phyloP scores from a whole-genome alignment of 2,888 invertebrate species.

The Philonicus albiceps region DNA sequence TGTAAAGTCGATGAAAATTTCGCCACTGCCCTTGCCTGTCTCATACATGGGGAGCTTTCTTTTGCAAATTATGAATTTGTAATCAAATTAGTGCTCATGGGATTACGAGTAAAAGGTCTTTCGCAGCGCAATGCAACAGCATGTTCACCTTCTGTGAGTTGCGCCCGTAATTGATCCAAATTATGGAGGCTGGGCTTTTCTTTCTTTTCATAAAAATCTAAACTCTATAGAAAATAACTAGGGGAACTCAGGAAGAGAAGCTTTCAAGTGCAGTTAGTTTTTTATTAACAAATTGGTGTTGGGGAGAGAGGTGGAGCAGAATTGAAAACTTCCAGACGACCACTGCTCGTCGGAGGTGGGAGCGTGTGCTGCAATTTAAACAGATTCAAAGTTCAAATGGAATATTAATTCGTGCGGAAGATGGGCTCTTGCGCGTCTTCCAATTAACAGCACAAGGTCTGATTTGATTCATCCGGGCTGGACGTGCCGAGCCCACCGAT shows the following conservation, averaged over 20 bases:
- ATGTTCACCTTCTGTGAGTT: not conserved
- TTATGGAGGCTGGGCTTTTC: not conserved
- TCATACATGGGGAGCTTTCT: not conserved
- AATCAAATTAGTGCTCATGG: not conserved
- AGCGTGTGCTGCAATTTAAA: not conserved
- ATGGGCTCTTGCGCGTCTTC: not conserved
- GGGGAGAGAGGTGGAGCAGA: not conserved
- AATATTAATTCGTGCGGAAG: not conserved
- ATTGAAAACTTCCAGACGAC: not conserved
- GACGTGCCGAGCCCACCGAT: not conserved
- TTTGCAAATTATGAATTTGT: not conserved
- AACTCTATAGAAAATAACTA: not conserved
- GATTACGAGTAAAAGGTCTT: not conserved
- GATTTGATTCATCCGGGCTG: conserved; percentile 1
- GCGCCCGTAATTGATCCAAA: not conserved
- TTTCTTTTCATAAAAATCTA: not conserved
- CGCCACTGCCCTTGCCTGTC: not conserved
- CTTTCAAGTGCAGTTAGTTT: not conserved
- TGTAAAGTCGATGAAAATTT: not conserved
- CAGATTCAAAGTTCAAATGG: not conserved
- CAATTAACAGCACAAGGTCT: not conserved
- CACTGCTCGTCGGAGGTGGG: not conserved
- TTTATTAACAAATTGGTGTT: not conserved
- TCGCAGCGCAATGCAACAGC: not conserved
- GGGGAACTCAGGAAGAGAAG: not conserved